phyloP scores from a whole-genome alignment of 23 tunicate genomes.

The Oikopleura vanhoeffeni region DNA sequence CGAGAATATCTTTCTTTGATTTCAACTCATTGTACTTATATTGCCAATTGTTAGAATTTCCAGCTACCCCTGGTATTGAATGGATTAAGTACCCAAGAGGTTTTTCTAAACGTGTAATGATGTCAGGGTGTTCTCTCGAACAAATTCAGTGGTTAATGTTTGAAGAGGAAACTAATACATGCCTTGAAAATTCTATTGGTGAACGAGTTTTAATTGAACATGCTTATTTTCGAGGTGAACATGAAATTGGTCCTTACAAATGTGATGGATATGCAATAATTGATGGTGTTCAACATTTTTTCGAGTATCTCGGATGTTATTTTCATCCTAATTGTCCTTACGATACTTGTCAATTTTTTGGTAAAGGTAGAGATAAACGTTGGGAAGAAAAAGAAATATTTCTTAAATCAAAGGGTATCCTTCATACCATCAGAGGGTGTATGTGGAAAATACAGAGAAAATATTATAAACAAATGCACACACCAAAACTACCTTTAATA shows the following conservation, averaged over 20 bases:
- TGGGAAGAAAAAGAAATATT: background rate
- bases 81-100: background rate
- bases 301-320: background rate
- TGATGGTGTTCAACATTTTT: background rate
- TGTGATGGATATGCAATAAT: background rate
- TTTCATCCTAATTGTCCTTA: background rate
- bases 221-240: background rate
- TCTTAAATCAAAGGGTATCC: background rate
- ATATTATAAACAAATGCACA: background rate
- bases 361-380: background rate
- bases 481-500: background rate
- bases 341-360: background rate
- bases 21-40: conserved; percentile 5
- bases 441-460: background rate
- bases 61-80: background rate
- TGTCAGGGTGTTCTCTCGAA: background rate
- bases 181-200: background rate
- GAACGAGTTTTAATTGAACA: background rate
- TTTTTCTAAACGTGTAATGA: background rate
- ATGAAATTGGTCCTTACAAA: background rate
- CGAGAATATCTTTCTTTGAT: background rate
- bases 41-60: background rate
- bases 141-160: background rate
- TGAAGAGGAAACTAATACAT: background rate
- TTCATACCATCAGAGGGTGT: background rate